Percentiles rank a stretch among this genome's conserved stretches.
Evolutionary conservation across 2,113 vertebrate species (phyloP).

Genomic region (Lagenorhynchus albirostris): DNA sequence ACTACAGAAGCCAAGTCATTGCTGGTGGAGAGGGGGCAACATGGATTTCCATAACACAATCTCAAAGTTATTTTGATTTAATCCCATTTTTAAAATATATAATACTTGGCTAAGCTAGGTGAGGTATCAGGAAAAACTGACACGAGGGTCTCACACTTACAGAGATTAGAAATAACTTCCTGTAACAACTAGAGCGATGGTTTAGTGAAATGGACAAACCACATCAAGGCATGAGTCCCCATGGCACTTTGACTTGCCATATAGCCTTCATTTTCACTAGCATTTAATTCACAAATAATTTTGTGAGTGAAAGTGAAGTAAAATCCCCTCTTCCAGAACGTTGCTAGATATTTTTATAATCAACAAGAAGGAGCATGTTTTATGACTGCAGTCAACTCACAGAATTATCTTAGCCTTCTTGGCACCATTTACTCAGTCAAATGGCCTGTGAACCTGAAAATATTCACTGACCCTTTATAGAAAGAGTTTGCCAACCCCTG

Average conservation of each 20-base stretch:
- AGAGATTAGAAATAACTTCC: not conserved
- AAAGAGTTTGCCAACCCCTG: not conserved
- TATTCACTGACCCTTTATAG: not conserved
- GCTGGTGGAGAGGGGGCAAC: not conserved
- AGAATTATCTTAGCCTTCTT: not conserved
- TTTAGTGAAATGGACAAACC: not conserved
- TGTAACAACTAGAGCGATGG: not conserved
- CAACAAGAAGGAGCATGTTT: not conserved
- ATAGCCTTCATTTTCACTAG: not conserved
- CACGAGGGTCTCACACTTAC: not conserved
- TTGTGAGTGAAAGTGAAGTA: not conserved
- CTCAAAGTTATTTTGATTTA: not conserved
- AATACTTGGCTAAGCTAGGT: not conserved
- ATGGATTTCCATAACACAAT: not conserved
- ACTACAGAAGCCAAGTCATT: not conserved
- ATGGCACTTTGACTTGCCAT: not conserved
- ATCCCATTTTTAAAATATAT: not conserved
- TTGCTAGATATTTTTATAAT: not conserved
- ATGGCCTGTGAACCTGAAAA: not conserved
- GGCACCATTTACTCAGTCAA: not conserved
- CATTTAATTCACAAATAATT: not conserved
- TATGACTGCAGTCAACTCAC: not conserved
- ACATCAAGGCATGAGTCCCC: not conserved
- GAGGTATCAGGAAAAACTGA: not conserved
- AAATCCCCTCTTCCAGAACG: not conserved